Percentiles rank a stretch among this genome's conserved stretches.
These are phyloP conservation scores for Prunella strophiata DNA, from an alignment of 2,797 vertebrate genomes.

Conservation along the genomic window DNA sequence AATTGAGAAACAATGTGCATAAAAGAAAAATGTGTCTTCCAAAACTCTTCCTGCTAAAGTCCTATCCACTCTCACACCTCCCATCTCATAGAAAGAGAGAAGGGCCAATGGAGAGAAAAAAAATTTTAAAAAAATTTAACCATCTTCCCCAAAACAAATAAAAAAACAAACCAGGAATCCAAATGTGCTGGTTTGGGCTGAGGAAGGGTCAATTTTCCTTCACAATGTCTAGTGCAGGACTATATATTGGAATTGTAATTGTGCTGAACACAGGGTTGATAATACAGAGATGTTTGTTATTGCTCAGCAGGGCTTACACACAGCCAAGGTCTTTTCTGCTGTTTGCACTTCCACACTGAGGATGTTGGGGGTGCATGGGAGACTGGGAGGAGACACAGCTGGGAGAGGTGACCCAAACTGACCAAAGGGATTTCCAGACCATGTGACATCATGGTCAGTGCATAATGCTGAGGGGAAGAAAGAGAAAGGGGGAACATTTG, in stretches of 20 bases:
- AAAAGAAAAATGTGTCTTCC: not conserved
- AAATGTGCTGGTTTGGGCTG: not conserved
- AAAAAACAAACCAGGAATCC: not conserved
- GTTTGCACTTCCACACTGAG: fast-evolving
- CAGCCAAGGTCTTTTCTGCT: not conserved
- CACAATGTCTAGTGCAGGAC: not conserved
- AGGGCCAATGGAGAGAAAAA: not conserved
- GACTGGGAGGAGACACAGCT: not conserved
- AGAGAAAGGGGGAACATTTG: fast-evolving
- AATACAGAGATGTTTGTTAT: too few relatives aligned
- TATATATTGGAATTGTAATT: not conserved
- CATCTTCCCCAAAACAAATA: too few relatives aligned
- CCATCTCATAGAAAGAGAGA: not conserved
- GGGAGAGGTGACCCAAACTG: not conserved
- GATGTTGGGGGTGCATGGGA: fast-evolving
- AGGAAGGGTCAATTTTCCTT: not conserved
- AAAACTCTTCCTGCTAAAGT: not conserved
- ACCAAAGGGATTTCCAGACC: not conserved
- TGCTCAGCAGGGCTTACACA: not conserved
- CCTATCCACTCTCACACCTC: not conserved
- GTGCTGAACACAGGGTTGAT: not conserved
- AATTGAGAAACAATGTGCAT: not conserved
- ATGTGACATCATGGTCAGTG: fast-evolving
- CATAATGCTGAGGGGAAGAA: too few relatives aligned
- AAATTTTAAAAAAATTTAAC: not conserved